Evolutionary conservation across 2,797 vertebrate species (phyloP), one percentile per base, ranked within the genome.

Genomic region (Clarias laeviceps): DNA sequence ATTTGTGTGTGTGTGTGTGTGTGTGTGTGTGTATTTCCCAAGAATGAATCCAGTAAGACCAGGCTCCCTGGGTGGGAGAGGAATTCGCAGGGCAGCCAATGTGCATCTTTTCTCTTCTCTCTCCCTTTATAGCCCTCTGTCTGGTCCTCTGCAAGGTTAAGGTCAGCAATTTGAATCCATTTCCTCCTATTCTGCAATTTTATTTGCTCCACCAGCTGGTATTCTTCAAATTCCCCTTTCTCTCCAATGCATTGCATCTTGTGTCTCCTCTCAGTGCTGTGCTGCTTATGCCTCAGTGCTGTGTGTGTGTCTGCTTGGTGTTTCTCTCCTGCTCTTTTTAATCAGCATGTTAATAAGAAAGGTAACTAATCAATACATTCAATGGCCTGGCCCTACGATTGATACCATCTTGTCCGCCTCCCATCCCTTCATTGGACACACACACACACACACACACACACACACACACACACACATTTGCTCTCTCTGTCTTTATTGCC

Each of bases 271-370:
- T 88, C 90, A 91, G 93, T 94, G 92, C 93, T 91, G 90, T 90
- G 88, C 93, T 91, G 89, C 89, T 68, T 90, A 88, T 89, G 85
- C 87, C 89, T 93, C 89, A 68, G 76, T 85, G 87, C 86, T 82
- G 65, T 90, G 88, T 89, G 90, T 91, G 89, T 90, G 90, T 91
- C 87, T 57, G 56, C 82, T 89, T 90, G 88, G 91, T 91, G 92
- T 92, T 91, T 90, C 92, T 92, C 92, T 90, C 90, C 91, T 91
- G 91, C 93, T 88, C 91, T 93, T 92, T 93, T 93, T 96, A 96
- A 95, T 92, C 94, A 94, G 95, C 94, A 95, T 95, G 92, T 94
- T 95, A 95, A 94, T 94, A 92, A 95, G 92, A 94, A 95, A 91
- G 91, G 94, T 93, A 94, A 95, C 88, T 94, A 96, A 96, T 95